Base-by-base conservation (phyloP, 2,113 vertebrate genomes). In the Dicerorhinus sumatrensis region DNA sequence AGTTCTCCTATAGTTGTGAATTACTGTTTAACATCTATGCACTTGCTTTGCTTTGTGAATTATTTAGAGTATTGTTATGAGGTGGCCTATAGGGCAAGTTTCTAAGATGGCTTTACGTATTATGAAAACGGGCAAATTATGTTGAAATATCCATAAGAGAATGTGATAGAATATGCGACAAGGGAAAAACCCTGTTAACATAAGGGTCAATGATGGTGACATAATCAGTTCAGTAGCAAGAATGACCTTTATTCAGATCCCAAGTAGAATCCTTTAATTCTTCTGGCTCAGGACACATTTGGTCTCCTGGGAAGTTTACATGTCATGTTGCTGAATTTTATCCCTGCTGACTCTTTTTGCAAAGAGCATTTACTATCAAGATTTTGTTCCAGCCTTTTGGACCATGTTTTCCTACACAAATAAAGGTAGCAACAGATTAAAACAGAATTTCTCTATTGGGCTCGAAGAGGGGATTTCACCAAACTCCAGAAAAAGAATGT, bases 211-310 rank as follows among this genome's bases (percentile, higher is more conserved):
- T 3, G 9, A 79, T 33, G 29, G 46, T 79, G 60, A 92, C 20
- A 29, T 69, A 86, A 94, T 96, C 79, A 65, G 75, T 72, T 96
- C 82, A 63, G 63, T 82, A 39, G 17, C 56, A 60, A 89, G 77
- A 95, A 76, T 87, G 91, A 97, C 92, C 93, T 94, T 94, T 83
- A 69, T 87, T 58, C 89, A 75, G 83, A 97, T 93, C 85, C 65
- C 82, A 79, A 75, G 69, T 9, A 70, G 85, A 96, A 95, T 76
- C 93, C 89, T 87, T 97, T 97, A 96, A 92, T 95, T 82, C 87
- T 48, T 58, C n/a, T 25, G 67, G 85, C 81, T 96, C 67, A 91
- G 88, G 77, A 94, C 65, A 65, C 65, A 85, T 62, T 85, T 96
- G 85, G 77, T 90, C 89, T 85, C 33, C 79, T 82, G 69, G 69